Percentiles rank a stretch among this genome's conserved stretches.
Evolutionary conservation across 2,888 invertebrate species (phyloP).

Genomic region (Agrilus cyanescens): DNA sequence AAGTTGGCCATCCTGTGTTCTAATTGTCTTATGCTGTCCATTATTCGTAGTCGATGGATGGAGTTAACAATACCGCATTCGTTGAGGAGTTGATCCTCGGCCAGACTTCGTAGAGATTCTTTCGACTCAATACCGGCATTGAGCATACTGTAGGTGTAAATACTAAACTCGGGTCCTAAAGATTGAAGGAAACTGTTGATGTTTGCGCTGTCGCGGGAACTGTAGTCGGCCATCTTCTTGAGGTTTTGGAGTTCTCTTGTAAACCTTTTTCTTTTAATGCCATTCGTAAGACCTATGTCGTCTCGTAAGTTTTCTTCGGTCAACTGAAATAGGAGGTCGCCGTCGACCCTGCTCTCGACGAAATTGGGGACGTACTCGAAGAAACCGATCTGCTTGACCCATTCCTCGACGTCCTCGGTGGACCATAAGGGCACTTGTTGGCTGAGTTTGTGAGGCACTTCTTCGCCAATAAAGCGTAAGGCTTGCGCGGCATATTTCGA

Average conservation of each 20-base stretch:
- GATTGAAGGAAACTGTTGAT: conserved; percentile 74
- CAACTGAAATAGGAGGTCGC: conserved; percentile 85
- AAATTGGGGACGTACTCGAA: conserved; percentile 73
- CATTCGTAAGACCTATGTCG: conserved; percentile 88
- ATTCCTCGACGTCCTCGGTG: conserved; percentile 89
- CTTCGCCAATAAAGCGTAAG: conserved; percentile 84
- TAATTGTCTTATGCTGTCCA: conserved; percentile 70
- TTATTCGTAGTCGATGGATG: conserved; percentile 83
- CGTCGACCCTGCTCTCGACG: conserved; percentile 87
- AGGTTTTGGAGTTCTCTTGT: conserved; percentile 83
- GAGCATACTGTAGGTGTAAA: conserved; percentile 93
- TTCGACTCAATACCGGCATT: conserved; percentile 85
- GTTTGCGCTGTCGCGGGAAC: conserved; percentile 84
- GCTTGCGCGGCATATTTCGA: conserved; percentile 95
- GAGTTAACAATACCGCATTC: conserved; percentile 92
- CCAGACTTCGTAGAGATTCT: conserved; percentile 71
- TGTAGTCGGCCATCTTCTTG: conserved; percentile 94
- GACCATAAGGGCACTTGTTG: conserved; percentile 99
- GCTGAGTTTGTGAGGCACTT: conserved; percentile 93
- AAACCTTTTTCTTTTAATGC: conserved; percentile 86
- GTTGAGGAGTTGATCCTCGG: conserved; percentile 79
- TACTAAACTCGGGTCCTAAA: conserved; percentile 82
- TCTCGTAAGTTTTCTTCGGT: conserved; percentile 84
- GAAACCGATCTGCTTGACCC: conserved; percentile 98
- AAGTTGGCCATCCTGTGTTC: conserved; percentile 54